phyloP scores from a whole-genome alignment of 2,113 vertebrate species.

The Nothocercus nigrocapillus region DNA sequence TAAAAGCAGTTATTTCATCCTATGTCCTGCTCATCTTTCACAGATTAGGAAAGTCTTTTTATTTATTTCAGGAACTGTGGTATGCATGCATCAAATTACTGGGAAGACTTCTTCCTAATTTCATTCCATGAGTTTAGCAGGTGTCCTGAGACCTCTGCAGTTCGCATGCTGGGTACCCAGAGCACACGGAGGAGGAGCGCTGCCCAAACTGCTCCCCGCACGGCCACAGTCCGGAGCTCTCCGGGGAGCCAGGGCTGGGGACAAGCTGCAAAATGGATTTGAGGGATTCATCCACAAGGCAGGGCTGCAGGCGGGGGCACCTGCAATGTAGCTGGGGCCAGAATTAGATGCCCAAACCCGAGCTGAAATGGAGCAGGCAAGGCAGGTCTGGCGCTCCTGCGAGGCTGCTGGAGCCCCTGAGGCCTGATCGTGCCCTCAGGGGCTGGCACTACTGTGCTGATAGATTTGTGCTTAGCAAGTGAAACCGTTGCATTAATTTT shows the following conservation, averaged over 20 bases:
- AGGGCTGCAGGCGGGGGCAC: background rate
- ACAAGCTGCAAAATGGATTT: rapidly evolving
- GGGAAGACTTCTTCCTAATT: background rate
- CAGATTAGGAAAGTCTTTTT: background rate
- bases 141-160: background rate
- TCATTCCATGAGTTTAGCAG: background rate
- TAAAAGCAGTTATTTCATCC: background rate
- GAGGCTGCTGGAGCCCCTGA: background rate
- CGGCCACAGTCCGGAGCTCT: no score
- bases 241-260: background rate
- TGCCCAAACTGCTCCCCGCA: no score
- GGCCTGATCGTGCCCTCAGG: background rate
- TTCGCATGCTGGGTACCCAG: rapidly evolving
- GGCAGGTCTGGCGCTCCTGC: background rate
- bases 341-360: background rate
- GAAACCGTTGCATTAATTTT: background rate
- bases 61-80: background rate
- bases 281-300: background rate
- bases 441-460: background rate
- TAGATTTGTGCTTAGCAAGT: background rate
- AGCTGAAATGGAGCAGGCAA: background rate
- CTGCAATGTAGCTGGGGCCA: background rate
- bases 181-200: background rate
- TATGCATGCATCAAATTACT: background rate
- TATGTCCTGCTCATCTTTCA: background rate